Evolutionary conservation across 2,113 vertebrate species (phyloP).

Genomic region (Platycercus adscitus): DNA sequence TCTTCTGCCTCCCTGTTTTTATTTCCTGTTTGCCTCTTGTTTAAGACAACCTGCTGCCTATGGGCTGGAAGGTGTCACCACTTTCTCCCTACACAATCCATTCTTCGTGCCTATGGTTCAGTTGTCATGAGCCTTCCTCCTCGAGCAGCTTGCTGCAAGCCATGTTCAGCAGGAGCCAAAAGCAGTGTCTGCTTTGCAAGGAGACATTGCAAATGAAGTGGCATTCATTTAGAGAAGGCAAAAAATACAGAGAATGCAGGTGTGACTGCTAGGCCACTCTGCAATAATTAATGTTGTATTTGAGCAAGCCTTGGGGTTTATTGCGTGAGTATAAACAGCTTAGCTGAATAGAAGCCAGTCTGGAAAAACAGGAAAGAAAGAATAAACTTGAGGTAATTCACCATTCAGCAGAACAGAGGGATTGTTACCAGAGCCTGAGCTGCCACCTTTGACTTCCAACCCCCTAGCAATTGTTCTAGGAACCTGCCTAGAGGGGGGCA

Average conservation of each 20-base stretch:
- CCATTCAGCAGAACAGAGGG: neutral
- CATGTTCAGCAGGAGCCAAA: neutral
- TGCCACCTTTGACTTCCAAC: neutral
- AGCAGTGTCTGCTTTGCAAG: neutral
- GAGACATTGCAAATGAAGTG: neutral
- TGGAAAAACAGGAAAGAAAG: conserved; percentile 24
- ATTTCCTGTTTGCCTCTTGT: neutral
- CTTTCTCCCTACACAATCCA: neutral
- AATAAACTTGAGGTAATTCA: neutral
- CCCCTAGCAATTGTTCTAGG: neutral
- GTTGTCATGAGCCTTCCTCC: neutral
- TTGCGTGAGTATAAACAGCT: neutral
- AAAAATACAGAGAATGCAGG: neutral
- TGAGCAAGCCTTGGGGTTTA: neutral
- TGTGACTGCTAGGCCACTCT: neutral
- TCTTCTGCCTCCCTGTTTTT: neutral
- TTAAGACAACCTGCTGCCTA: neutral
- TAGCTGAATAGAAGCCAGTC: neutral
- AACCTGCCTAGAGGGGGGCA: neutral
- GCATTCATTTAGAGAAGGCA: neutral
- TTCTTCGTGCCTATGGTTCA: neutral
- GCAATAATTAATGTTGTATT: neutral
- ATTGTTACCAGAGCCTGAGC: neutral
- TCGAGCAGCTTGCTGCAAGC: neutral
- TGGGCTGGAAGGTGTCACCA: neutral